Conservation (phyloP, 2,113 vertebrate species). For the Cariama cristata region DNA sequence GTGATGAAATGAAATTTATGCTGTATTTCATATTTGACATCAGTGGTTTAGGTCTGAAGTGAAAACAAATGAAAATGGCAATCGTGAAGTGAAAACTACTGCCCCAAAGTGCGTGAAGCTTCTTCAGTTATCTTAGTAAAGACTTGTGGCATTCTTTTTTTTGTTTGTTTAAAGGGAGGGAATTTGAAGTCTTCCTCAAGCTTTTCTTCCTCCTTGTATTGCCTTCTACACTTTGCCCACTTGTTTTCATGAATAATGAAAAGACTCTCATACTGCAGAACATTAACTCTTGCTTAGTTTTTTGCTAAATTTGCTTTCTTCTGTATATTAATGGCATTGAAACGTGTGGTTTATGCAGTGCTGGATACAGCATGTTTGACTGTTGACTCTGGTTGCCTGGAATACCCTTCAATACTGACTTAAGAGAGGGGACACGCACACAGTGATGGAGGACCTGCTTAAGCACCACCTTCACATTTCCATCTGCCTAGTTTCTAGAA, state of each 20-base stretch:
- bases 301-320: neutral
- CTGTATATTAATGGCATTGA: neutral
- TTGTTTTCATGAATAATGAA: neutral
- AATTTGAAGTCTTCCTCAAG: neutral
- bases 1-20: constrained; percentile 45
- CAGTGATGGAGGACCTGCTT: neutral
- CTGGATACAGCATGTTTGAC: neutral
- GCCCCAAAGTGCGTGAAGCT: neutral
- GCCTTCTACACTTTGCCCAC: neutral
- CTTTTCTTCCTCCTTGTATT: neutral
- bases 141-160: neutral
- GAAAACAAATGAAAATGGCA: constrained; percentile 49
- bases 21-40: constrained; percentile 38
- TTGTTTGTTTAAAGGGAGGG: neutral
- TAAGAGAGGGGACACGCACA: neutral
- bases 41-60: constrained; percentile 4
- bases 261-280: neutral
- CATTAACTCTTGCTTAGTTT: neutral
- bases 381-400: neutral
- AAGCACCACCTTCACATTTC: neutral
- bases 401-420: neutral
- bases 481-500: neutral
- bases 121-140: neutral
- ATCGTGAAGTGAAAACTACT: neutral
- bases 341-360: neutral